Base-by-base conservation (phyloP, 92 coral and sea anemone genomes). In the Zoanthus sociatus region DNA sequence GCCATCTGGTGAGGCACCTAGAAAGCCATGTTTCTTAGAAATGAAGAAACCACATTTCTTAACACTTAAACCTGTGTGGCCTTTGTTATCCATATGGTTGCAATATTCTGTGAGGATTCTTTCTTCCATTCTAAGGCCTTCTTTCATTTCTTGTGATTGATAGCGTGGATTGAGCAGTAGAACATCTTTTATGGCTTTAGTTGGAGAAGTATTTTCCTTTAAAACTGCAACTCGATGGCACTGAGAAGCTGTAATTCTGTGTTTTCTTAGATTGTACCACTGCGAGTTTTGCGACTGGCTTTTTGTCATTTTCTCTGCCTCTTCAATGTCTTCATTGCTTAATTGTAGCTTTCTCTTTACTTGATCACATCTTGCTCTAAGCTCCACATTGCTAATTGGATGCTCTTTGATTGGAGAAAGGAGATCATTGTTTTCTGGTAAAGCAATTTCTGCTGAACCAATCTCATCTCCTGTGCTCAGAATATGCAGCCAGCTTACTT, bases 1-100 rank as follows among this genome's bases (percentile, higher is more conserved):
- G 15, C 76, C 78, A 68, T 83, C 87, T 63, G 87, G 87, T 30
- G 75, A 44, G 21, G 78, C 87, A 44, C 75, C 87, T 13, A 83
- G 60, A 69, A 83, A 83, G 54, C 87, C 87, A 83, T 83, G 55
- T 7, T 7, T 26, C 42, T 61, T 32, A 21, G 78, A 21, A n/a
- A 82, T 60, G 44, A 64, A 58, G 64, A 82, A 66, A 11, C 86
- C 86, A 58, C 72, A 82, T 33, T 32, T 50, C 7, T 58, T 73
- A 63, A 82, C 87, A 26, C n/a, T 44, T 14, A 69, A 13, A 7
- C 15, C 50, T 12, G 69, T 50, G 55, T 69, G 63, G 37, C 73
- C 73, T 68, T 31, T 68, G 30, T 26, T n/a, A 61, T 73, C 67
- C 69, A 54, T 60, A 26, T 18, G 45, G 18, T 51, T 45, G 69